Conservation (phyloP, 2,888 invertebrate species). For the Orthosia cruda region DNA sequence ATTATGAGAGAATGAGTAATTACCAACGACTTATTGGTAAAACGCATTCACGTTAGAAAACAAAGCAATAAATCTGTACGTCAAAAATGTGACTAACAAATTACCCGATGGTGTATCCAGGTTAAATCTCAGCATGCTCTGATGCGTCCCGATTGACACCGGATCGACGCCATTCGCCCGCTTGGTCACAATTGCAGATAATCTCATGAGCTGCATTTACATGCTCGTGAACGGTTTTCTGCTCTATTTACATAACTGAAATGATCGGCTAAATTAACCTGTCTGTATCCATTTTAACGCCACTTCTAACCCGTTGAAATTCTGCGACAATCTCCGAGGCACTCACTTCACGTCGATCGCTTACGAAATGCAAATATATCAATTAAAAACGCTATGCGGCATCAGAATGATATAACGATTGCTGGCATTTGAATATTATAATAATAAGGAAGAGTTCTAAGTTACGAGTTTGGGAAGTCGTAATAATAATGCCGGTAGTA, state of each 20-base stretch:
- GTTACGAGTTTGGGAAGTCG: slow-evolving; percentile 83
- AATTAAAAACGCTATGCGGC: slow-evolving; percentile 75
- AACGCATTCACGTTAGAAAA: slow-evolving; percentile 68
- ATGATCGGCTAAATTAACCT: slow-evolving; percentile 87
- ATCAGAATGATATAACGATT: slow-evolving; percentile 76
- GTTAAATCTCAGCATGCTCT: slow-evolving; percentile 82
- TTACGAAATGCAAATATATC: slow-evolving; percentile 77
- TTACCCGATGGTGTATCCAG: slow-evolving; percentile 79
- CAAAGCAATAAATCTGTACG: slow-evolving; percentile 74
- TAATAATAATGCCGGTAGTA: slow-evolving; percentile 86
- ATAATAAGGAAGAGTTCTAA: slow-evolving; percentile 84
- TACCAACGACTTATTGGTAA: slow-evolving; percentile 54
- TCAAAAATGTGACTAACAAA: slow-evolving; percentile 80
- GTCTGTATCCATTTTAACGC: slow-evolving; percentile 82
- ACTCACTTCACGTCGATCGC: slow-evolving; percentile 77
- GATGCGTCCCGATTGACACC: slow-evolving; percentile 76
- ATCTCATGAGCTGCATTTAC: slow-evolving; percentile 83
- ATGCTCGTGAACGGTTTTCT: slow-evolving; percentile 83
- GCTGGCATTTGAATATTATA: slow-evolving; percentile 79
- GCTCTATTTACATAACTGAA: slow-evolving; percentile 88
- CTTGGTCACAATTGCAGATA: slow-evolving; percentile 84
- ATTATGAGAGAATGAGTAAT: slow-evolving; percentile 49
- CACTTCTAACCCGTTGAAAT: slow-evolving; percentile 73
- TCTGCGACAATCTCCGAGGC: slow-evolving; percentile 73
- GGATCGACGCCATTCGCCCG: slow-evolving; percentile 73